phyloP scores from a whole-genome alignment of 2,113 vertebrate genomes.

The Plotosus lineatus region DNA sequence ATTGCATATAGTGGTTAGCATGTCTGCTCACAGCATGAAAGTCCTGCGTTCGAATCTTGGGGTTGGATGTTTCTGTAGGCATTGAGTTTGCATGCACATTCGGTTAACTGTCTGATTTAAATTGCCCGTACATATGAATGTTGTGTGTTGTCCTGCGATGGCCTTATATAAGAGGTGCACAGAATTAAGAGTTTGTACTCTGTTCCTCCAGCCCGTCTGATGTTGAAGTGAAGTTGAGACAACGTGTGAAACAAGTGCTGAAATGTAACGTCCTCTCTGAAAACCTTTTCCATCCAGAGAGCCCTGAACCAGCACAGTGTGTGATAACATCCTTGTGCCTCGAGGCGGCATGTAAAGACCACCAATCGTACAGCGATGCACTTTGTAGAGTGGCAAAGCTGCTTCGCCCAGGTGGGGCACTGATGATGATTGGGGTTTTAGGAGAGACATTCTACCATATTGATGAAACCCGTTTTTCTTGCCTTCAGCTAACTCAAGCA shows the following conservation, averaged over 20 bases:
- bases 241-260: slow-evolving; percentile 48
- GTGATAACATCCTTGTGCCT: slow-evolving; percentile 67
- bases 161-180: too few species aligned
- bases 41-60: too few species aligned
- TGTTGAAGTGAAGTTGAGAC: slow-evolving; percentile 64
- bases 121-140: too few species aligned
- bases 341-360: slow-evolving; percentile 65
- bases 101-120: too few species aligned
- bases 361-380: slow-evolving; percentile 44
- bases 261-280: slow-evolving; percentile 65
- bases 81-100: too few species aligned
- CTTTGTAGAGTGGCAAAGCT: slow-evolving; percentile 59
- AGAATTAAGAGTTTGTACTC: neutral
- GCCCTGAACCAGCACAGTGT: slow-evolving; percentile 57
- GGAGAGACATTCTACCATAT: slow-evolving; percentile 62
- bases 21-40: too few species aligned
- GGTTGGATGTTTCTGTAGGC: too few species aligned
- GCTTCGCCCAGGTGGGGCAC: slow-evolving; percentile 61
- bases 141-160: too few species aligned
- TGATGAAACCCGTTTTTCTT: slow-evolving; percentile 60
- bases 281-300: slow-evolving; percentile 40
- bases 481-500: slow-evolving; percentile 53
- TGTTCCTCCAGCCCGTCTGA: slow-evolving; percentile 46
- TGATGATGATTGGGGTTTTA: slow-evolving; percentile 61
- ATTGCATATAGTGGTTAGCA: too few species aligned